These are phyloP conservation scores for Parasteatoda tepidariorum DNA, from an alignment of 1,140 invertebrate species.

Conservation along the genomic window DNA sequence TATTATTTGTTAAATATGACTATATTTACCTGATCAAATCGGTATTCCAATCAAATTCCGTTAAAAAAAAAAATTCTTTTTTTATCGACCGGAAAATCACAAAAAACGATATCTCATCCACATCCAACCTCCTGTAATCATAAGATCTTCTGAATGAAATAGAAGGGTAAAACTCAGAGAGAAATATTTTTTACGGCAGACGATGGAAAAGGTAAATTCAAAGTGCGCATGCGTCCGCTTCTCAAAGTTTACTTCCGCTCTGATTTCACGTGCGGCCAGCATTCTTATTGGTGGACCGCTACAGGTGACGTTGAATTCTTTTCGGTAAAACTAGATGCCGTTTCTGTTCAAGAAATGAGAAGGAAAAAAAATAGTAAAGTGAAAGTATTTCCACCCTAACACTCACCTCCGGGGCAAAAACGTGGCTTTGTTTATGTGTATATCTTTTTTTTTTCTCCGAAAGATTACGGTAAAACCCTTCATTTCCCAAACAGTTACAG, in stretches of 20 bases:
- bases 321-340: slow-evolving; percentile 4
- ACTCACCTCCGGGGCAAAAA: neutral
- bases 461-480: neutral
- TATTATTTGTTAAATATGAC: too few relatives aligned
- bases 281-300: slow-evolving; percentile 3
- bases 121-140: too few relatives aligned
- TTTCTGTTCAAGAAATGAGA: neutral
- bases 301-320: slow-evolving; percentile 20
- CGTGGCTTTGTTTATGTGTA: slow-evolving; percentile 21
- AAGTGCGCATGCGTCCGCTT: slow-evolving; percentile 19
- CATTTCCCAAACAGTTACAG: too few relatives aligned
- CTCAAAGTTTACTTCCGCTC: slow-evolving; percentile 23
- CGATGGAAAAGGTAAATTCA: slow-evolving; percentile 5
- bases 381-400: neutral
- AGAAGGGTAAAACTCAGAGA: neutral
- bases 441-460: neutral
- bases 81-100: too few relatives aligned
- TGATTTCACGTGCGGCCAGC: slow-evolving; percentile 22
- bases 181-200: neutral
- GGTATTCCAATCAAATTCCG: too few relatives aligned
- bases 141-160: neutral
- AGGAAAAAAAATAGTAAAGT: neutral
- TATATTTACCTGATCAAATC: too few relatives aligned
- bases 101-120: too few relatives aligned
- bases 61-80: too few relatives aligned